Percentiles rank a stretch among this genome's conserved stretches.
Evolutionary conservation across 1,140 invertebrate genomes (phyloP).

Genomic region (Pectinophora gossypiella): DNA sequence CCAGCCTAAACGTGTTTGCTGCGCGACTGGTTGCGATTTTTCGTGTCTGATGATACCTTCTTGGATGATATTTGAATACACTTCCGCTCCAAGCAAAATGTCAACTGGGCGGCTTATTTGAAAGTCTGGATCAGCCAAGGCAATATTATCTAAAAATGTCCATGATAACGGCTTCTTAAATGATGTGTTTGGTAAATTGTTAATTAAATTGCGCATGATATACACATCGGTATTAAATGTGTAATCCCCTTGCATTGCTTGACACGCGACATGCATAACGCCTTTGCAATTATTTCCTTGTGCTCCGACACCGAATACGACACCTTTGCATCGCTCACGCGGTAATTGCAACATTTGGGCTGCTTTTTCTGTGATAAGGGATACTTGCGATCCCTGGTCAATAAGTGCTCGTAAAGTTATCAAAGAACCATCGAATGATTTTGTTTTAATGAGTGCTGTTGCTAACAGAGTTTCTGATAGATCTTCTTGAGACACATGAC

Average conservation of each 20-base stretch:
- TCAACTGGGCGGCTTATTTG: not conserved
- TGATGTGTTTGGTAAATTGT: not conserved
- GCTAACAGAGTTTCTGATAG: not conserved
- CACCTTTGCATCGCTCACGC: not conserved
- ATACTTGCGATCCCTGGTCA: slow-evolving; percentile 14
- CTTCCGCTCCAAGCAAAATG: not conserved
- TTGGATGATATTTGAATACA: not conserved
- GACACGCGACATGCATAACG: not conserved
- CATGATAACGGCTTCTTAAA: slow-evolving; percentile 3
- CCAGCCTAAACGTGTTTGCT: not conserved
- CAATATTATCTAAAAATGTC: not conserved
- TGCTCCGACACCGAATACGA: not conserved
- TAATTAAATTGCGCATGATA: not conserved
- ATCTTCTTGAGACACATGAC: not conserved
- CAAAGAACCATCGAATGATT: slow-evolving; percentile 5
- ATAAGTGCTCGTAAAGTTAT: slow-evolving; percentile 13
- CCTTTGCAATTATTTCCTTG: slow-evolving; percentile 3
- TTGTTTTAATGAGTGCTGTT: slow-evolving; percentile 3
- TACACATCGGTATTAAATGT: not conserved
- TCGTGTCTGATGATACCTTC: not conserved
- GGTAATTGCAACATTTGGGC: slow-evolving; percentile 3
- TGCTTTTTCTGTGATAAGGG: slow-evolving; percentile 14
- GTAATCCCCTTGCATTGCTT: not conserved
- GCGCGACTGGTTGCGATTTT: not conserved
- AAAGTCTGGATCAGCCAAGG: not conserved